Evolutionary conservation across 1,140 invertebrate species (phyloP).

Genomic region (Oppia nitens): DNA sequence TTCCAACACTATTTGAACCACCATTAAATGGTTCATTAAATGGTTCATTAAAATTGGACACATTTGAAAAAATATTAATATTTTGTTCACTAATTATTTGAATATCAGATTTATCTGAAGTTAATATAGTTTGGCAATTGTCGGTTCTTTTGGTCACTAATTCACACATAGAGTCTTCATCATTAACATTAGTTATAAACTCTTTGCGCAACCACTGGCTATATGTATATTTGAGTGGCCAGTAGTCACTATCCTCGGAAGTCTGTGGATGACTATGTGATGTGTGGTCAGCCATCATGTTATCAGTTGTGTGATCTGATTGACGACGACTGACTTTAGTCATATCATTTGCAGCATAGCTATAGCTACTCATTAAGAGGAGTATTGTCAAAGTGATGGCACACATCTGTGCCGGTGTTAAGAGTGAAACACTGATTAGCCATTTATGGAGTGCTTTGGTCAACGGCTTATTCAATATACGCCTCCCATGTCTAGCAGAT

Average conservation of each 20-base stretch:
- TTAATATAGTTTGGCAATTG: background rate
- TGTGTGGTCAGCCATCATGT: too few species aligned
- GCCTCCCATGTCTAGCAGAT: background rate
- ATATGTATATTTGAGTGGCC: background rate
- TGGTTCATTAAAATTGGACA: background rate
- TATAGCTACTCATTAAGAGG: background rate
- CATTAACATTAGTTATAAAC: background rate
- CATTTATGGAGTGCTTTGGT: background rate
- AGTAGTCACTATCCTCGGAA: background rate
- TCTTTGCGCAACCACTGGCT: background rate
- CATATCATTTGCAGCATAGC: background rate
- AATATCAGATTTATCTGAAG: background rate
- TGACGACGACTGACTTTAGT: too few species aligned
- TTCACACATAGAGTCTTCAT: background rate
- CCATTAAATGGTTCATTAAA: background rate
- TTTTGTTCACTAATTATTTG: background rate
- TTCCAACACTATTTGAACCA: background rate
- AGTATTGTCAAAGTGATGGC: background rate
- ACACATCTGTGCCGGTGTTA: background rate
- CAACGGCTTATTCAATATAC: background rate
- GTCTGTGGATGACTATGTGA: too few species aligned
- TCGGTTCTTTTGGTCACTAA: background rate
- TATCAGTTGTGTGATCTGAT: too few species aligned
- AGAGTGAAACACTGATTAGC: background rate
- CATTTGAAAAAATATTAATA: background rate